Evolutionary conservation across 1,140 invertebrate genomes (phyloP).

Genomic region (Achroia grisella): DNA sequence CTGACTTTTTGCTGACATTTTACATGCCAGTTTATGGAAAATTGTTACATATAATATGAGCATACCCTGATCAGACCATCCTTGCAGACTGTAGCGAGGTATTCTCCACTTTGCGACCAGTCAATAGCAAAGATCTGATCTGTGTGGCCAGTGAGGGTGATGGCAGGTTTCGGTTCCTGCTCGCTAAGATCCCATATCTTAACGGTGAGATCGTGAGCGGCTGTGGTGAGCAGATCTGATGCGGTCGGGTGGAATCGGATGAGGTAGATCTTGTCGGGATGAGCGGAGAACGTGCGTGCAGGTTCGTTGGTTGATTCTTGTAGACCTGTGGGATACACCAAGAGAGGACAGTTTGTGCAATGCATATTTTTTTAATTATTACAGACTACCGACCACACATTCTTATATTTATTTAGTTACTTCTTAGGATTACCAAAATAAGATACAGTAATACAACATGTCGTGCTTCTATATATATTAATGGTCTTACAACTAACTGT

Average conservation of each 20-base stretch:
- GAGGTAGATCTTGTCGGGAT: constrained; percentile 93
- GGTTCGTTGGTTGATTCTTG: constrained; percentile 75
- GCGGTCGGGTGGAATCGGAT: constrained; percentile 94
- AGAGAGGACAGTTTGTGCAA: neutral
- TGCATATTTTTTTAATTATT: neutral
- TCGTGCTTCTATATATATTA: too few relatives aligned
- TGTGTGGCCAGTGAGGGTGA: constrained; percentile 79
- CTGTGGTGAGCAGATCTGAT: constrained; percentile 87
- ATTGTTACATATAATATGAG: neutral
- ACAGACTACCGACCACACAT: too few relatives aligned
- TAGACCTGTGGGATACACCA: constrained; percentile 42
- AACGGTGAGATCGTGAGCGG: constrained; percentile 92
- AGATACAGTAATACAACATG: too few relatives aligned
- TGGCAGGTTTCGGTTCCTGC: constrained; percentile 63
- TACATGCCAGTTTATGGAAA: too few relatives aligned
- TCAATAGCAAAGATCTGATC: constrained; percentile 93
- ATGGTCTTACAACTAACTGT: too few relatives aligned
- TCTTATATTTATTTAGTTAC: too few relatives aligned
- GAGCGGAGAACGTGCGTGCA: constrained; percentile 81
- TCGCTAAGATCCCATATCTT: constrained; percentile 65
- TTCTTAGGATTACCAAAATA: too few relatives aligned
- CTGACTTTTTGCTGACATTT: too few relatives aligned
- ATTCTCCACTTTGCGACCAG: constrained; percentile 92
- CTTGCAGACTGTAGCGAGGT: constrained; percentile 90
- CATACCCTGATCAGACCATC: constrained; percentile 88